These are phyloP conservation scores for Cordilura impudica DNA, from an alignment of 2,888 invertebrate genomes.

Conservation along the genomic window DNA sequence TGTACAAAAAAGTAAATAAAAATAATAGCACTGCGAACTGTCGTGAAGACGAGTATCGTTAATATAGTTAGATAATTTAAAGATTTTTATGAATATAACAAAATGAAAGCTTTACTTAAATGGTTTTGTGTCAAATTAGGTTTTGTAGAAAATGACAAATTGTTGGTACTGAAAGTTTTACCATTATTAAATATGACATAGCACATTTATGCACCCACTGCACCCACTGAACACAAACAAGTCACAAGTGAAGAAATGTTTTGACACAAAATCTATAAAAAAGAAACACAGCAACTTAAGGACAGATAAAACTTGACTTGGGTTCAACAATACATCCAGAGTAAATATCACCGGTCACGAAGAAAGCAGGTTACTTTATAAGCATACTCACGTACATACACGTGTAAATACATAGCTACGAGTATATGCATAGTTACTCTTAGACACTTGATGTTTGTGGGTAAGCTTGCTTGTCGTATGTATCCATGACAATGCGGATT, in stretches of 20 bases:
- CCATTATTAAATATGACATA: neutral
- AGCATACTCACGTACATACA: neutral
- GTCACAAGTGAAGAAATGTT: neutral
- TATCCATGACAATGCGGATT: slow-evolving; percentile 1
- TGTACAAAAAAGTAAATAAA: too few relatives aligned
- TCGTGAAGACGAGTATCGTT: too few relatives aligned
- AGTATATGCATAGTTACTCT: too few relatives aligned
- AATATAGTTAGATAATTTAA: too few relatives aligned
- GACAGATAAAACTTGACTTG: neutral
- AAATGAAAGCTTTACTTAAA: too few relatives aligned
- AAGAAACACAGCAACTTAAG: neutral
- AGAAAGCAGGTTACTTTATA: neutral
- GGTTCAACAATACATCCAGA: neutral
- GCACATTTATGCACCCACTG: neutral
- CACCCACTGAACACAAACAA: neutral
- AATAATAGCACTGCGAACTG: too few relatives aligned
- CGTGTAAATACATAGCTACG: too few relatives aligned
- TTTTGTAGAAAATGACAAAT: neutral
- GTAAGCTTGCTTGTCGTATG: neutral
- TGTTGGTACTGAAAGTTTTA: neutral
- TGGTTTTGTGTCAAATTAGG: too few relatives aligned
- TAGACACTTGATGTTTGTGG: neutral
- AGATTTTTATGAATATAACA: too few relatives aligned
- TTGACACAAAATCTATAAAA: neutral
- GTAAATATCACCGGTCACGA: slow-evolving; percentile 1